Evolutionary conservation across 2,113 vertebrate species (phyloP).

Genomic region (Coturnix japonica): DNA sequence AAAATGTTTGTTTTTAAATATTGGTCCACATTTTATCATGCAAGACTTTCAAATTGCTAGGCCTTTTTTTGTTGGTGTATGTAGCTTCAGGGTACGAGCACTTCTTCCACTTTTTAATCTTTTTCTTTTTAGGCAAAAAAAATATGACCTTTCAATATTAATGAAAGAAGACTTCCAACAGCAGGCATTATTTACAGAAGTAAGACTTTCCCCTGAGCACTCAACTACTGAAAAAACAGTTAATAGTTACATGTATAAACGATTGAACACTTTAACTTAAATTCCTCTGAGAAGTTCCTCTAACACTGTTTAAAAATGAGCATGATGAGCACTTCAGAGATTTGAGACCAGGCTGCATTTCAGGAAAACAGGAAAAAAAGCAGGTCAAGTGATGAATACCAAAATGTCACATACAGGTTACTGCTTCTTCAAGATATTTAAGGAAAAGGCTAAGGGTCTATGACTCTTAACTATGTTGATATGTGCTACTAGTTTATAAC

Average conservation of each 20-base stretch:
- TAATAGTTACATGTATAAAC: background rate
- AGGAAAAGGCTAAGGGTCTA: background rate
- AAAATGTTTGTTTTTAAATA: background rate
- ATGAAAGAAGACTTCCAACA: background rate
- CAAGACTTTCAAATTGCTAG: background rate
- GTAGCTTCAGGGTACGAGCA: background rate
- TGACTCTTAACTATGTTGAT: background rate
- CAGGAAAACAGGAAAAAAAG: background rate
- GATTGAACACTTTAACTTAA: background rate
- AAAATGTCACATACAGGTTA: background rate
- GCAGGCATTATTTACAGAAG: background rate
- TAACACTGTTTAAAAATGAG: background rate
- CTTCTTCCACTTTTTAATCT: background rate
- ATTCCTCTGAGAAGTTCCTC: background rate
- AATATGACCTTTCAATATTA: background rate
- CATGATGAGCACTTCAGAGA: background rate
- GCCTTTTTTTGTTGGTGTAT: background rate
- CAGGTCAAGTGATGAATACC: background rate
- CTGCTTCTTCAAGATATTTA: background rate
- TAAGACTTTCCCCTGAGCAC: background rate
- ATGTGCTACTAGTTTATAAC: background rate
- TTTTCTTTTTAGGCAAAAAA: background rate
- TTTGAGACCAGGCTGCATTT: background rate
- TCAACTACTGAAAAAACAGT: background rate
- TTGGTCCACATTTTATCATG: background rate